These are phyloP conservation scores for Halisarca cf. caerulea DNA, from an alignment of 37 sponge, comb jelly and placozoan genomes.

Conservation along the genomic window DNA sequence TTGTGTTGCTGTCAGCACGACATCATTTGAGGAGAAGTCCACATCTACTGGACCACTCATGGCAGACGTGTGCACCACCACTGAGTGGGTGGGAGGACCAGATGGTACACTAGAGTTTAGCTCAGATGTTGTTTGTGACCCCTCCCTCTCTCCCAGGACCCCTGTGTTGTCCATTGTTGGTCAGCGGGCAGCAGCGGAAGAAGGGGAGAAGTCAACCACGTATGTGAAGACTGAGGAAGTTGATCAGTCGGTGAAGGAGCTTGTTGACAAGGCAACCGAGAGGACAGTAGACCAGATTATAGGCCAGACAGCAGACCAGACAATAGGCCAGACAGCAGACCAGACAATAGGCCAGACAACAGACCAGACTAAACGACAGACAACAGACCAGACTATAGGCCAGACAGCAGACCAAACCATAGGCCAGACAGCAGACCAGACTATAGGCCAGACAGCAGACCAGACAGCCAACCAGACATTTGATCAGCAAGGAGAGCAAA, in stretches of 20 bases:
- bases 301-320: too few relatives aligned
- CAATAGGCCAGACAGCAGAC: too few relatives aligned
- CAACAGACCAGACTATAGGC: not conserved
- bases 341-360: too few relatives aligned
- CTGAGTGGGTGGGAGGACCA: not conserved
- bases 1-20: conserved; percentile 2
- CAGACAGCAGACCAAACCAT: not conserved
- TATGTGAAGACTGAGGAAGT: too few relatives aligned
- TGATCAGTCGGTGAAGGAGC: too few relatives aligned
- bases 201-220: too few relatives aligned
- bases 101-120: not conserved
- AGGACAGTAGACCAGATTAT: too few relatives aligned
- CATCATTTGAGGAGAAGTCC: not conserved
- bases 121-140: not conserved
- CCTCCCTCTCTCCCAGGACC: too few relatives aligned
- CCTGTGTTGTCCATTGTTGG: too few relatives aligned
- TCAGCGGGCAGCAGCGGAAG: too few relatives aligned
- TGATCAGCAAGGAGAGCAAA: not conserved
- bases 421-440: not conserved
- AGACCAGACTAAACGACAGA: not conserved
- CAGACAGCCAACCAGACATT: not conserved
- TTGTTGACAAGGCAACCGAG: too few relatives aligned
- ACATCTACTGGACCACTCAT: not conserved
- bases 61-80: too few relatives aligned
- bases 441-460: not conserved